These are phyloP conservation scores for Brachionus sp. DNA, from an alignment of 1,140 invertebrate genomes.

Conservation along the genomic window DNA sequence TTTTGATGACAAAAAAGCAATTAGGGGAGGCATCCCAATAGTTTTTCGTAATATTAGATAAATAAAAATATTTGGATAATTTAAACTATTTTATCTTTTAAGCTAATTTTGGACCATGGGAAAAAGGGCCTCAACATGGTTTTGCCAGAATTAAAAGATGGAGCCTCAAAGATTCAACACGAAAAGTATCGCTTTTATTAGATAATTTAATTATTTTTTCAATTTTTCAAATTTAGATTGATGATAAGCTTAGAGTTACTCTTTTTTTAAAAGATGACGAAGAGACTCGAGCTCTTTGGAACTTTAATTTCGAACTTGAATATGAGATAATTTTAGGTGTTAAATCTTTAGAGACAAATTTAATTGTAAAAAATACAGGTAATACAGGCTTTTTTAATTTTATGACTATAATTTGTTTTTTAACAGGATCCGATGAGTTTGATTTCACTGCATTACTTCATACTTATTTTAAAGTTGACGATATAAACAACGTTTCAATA, in stretches of 20 bases:
- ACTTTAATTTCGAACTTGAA: constrained; percentile 67
- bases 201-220: not conserved
- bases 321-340: constrained; percentile 81
- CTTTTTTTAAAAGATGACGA: constrained; percentile 86
- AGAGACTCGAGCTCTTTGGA: constrained; percentile 87
- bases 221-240: constrained; percentile 64
- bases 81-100: constrained; percentile 48
- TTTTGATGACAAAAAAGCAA: constrained; percentile 89
- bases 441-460: constrained; percentile 87
- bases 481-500: constrained; percentile 82
- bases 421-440: constrained; percentile 72
- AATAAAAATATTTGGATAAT: not conserved
- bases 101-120: constrained; percentile 91
- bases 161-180: constrained; percentile 80
- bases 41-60: constrained; percentile 80
- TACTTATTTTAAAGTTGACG: constrained; percentile 90
- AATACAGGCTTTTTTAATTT: not conserved
- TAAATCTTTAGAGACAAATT: constrained; percentile 60
- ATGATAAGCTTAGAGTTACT: constrained; percentile 82
- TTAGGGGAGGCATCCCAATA: constrained; percentile 87
- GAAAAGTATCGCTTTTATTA: constrained; percentile 60
- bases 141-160: constrained; percentile 85
- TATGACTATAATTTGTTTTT: not conserved
- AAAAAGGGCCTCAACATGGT: constrained; percentile 80
- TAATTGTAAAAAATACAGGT: constrained; percentile 54